These are phyloP conservation scores for Fragum sueziense DNA, from an alignment of 2,888 invertebrate genomes.

Conservation along the genomic window DNA sequence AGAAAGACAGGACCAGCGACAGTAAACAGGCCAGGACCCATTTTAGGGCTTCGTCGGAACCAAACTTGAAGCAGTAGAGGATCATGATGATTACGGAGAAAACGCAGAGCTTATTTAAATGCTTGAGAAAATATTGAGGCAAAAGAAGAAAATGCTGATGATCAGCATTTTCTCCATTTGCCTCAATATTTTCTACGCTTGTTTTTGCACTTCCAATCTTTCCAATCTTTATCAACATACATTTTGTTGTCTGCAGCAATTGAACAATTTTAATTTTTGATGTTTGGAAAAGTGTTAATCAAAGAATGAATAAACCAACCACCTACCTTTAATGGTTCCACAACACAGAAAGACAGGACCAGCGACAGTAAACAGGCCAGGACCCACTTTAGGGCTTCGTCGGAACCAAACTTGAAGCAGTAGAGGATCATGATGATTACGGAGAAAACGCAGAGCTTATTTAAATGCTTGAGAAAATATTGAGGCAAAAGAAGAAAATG, in stretches of 20 bases:
- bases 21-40: conserved; percentile 76
- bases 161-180: too few relatives aligned
- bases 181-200: too few relatives aligned
- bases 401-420: conserved; percentile 74
- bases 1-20: conserved; percentile 69
- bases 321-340: conserved; percentile 79
- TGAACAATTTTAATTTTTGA: too few relatives aligned
- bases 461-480: too few relatives aligned
- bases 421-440: conserved; percentile 74
- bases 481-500: too few relatives aligned
- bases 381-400: conserved; percentile 76
- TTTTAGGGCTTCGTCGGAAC: conserved; percentile 69
- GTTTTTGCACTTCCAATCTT: too few relatives aligned
- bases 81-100: conserved; percentile 72
- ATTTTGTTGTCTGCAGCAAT: too few relatives aligned
- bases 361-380: conserved; percentile 72
- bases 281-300: too few relatives aligned
- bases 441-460: conserved; percentile 68
- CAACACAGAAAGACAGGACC: conserved; percentile 69
- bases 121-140: too few relatives aligned
- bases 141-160: too few relatives aligned
- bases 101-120: conserved; percentile 64
- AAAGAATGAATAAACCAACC: too few relatives aligned
- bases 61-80: conserved; percentile 76
- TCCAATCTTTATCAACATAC: too few relatives aligned